Evolutionary conservation across 2,888 invertebrate genomes (phyloP), one percentile per base, ranked within the genome.

Genomic region (Minunthozetes semirufus): DNA sequence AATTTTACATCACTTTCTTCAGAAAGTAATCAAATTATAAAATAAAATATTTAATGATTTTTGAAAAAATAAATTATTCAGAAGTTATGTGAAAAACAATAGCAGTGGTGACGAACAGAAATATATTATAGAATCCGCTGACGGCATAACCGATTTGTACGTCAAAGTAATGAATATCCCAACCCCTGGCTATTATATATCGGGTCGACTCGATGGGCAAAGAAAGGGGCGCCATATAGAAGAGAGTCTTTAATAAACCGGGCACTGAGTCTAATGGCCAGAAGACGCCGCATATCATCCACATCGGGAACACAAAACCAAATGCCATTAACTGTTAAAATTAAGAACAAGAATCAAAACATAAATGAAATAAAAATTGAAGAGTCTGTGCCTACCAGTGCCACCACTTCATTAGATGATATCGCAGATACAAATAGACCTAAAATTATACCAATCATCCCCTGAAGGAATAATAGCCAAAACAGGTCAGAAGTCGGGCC

Each of bases 271-370:
- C 53, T 4, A 74, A 17, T 8, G 74, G 74, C 74, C 74, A 74
- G n/a, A 74, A 74, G 15, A 74, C 74, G 6, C 74, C 74, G 53
- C 74, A 70, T 61, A 74, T 74, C 74, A 74, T 74, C 74, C 74
- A 74, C 38, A 74, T 38, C 15, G 74, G 74, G 38, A 74, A 74
- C n/a, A 74, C 74, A 70, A 74, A 46, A n/a, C 68, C 68, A 53
- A 74, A 53, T 9, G 70, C 68, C 42, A 74, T 13, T 50, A 74
- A 25, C 74, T 74, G 22, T 9, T 5, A 53, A 53, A 53, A 53
- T 6, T 53, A 53, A 11, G 2, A 22, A 22, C 22, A n/a, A 19
- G 42, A 38, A 22, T 11, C 9, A 27, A n/a, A 66, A 66, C 71
- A 17, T 22, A 71, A 15, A 15, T 27, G 11, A 56, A n/a, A 22